These are phyloP conservation scores for Athripsodes cinereus DNA, from an alignment of 2,888 invertebrate genomes.

Conservation along the genomic window DNA sequence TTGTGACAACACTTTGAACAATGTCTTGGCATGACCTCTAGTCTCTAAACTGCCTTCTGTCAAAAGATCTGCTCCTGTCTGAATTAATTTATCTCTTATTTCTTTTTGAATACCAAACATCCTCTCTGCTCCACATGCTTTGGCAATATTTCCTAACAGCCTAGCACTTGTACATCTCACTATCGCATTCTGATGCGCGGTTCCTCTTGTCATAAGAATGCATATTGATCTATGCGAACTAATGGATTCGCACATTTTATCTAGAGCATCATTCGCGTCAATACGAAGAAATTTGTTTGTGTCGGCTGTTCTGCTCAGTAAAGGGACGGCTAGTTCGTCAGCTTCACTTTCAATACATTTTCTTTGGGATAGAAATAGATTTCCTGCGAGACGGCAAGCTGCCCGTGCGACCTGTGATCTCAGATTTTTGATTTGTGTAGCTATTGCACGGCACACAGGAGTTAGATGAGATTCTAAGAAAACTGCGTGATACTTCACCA, in stretches of 20 bases:
- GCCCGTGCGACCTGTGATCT: slow-evolving; percentile 88
- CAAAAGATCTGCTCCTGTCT: slow-evolving; percentile 74
- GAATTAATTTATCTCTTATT: slow-evolving; percentile 70
- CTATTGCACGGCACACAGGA: slow-evolving; percentile 62
- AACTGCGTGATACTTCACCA: slow-evolving; percentile 63
- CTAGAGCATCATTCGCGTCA: slow-evolving; percentile 79
- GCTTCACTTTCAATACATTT: slow-evolving; percentile 65
- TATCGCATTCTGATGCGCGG: slow-evolving; percentile 77
- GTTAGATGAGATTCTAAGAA: slow-evolving; percentile 60
- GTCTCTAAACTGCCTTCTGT: slow-evolving; percentile 85
- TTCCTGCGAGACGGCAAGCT: slow-evolving; percentile 77
- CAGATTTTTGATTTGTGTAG: slow-evolving; percentile 78
- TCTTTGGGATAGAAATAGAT: slow-evolving; percentile 65
- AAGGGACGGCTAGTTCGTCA: slow-evolving; percentile 74
- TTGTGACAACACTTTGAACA: slow-evolving; percentile 65
- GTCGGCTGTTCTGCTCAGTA: slow-evolving; percentile 86
- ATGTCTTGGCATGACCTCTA: slow-evolving; percentile 70
- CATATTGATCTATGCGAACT: slow-evolving; percentile 61
- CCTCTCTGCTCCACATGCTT: slow-evolving; percentile 66
- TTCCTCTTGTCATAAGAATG: slow-evolving; percentile 64
- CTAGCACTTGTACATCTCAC: slow-evolving; percentile 81
- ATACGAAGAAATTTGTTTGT: slow-evolving; percentile 89
- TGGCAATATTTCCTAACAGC: slow-evolving; percentile 65
- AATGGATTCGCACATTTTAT: slow-evolving; percentile 72
- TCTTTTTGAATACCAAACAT: slow-evolving; percentile 70